Percentiles rank a stretch among this genome's conserved stretches.
Conservation (phyloP, 2,797 vertebrate species). For the Simalia tracyae region DNA sequence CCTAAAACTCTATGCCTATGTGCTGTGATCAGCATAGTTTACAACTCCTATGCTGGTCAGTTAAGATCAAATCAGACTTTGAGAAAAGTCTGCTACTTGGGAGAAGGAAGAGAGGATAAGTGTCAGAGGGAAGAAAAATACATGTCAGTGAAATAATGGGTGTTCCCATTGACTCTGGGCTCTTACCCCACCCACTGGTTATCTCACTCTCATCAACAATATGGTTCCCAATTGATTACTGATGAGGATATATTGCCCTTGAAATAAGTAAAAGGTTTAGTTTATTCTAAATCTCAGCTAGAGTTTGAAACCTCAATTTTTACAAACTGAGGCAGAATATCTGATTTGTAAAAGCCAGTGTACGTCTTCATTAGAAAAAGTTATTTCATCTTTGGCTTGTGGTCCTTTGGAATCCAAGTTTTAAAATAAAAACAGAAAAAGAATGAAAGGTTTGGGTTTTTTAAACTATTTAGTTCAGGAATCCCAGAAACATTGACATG, state of each 20-base stretch:
- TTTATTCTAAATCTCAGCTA: background rate
- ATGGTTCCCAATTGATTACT: background rate
- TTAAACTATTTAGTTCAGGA: background rate
- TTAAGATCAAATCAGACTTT: background rate
- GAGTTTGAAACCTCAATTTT: background rate
- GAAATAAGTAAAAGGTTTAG: background rate
- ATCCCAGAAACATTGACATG: background rate
- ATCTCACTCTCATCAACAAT: background rate
- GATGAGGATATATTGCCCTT: background rate
- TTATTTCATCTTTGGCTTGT: background rate
- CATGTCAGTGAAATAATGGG: background rate
- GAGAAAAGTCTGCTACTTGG: background rate
- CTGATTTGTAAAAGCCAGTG: background rate
- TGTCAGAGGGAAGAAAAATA: background rate
- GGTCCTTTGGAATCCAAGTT: background rate
- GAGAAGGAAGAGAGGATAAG: background rate
- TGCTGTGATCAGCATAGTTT: background rate
- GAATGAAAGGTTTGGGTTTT: background rate
- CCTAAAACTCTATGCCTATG: background rate
- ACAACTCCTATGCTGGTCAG: background rate
- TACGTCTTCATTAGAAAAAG: background rate
- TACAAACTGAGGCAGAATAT: background rate
- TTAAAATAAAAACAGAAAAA: background rate
- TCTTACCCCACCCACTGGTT: background rate
- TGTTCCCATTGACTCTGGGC: background rate